Evolutionary conservation across 1,140 invertebrate genomes (phyloP), one percentile per base, ranked within the genome.

Genomic region (Lordiphosa collinella): DNA sequence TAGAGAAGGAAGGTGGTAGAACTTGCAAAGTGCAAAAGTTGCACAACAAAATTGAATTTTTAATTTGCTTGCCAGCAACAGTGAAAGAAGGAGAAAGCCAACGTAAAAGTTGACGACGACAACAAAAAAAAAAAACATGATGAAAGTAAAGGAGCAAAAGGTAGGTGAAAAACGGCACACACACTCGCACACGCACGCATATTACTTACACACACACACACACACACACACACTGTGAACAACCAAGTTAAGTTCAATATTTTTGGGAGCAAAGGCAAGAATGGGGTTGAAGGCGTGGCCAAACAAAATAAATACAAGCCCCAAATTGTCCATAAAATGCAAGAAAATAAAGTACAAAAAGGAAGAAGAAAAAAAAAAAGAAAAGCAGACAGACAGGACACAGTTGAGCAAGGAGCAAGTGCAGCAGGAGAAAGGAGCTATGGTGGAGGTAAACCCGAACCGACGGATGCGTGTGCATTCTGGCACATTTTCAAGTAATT

Each of bases 21-120:
- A 60, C 35, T 53, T 32, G 5, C n/a, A 31, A 51, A 65, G 69
- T 59, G 55, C 60, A 71, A 65, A 52, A 72, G 67, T 71, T 71
- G 50, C 52, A 67, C 57, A 73, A 70, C 56, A 67, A 74, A 74
- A 67, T 73, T 58, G 57, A 62, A 72, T 74, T 72, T 73, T 72
- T 74, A 72, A 74, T 72, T 74, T 62, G 52, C 49, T 58, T 57
- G 68, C 50, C 43, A 66, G 29, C 43, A 43, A 44, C 9, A 40
- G 16, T 34, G 34, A 57, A 44, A 40, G 35, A 38, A 40, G 8
- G 44, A 35, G 31, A 62, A 37, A 31, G 14, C 10, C 11, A 38
- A 38, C 16, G 41, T 29, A 29, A 44, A 44, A 44, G 41, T 44
- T 44, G 22, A 44, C 11, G 22, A 44, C 22, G 22, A 25, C 3